These are phyloP conservation scores for Hucho hucho DNA, from an alignment of 2,113 vertebrate species.

Conservation along the genomic window DNA sequence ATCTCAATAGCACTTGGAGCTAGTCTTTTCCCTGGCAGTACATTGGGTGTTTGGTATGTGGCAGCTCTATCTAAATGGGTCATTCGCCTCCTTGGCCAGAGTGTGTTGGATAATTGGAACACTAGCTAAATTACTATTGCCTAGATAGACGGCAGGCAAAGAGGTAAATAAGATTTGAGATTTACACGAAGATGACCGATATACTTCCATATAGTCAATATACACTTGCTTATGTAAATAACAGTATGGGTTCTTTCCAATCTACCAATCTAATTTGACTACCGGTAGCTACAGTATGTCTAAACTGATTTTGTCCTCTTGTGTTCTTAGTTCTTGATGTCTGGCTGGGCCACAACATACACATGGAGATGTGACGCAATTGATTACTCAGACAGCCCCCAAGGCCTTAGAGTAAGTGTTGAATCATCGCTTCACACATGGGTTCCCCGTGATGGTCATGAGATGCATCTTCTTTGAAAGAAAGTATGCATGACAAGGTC, in stretches of 20 bases:
- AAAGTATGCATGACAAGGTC: too few species aligned
- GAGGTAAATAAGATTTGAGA: too few species aligned
- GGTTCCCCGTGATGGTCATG: too few species aligned
- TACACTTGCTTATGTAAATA: too few species aligned
- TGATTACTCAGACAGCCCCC: constrained; percentile 85
- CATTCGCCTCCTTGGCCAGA: neutral
- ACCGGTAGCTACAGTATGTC: neutral
- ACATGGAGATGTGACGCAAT: constrained; percentile 91
- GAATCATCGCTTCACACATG: neutral
- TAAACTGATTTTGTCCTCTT: constrained; percentile 1
- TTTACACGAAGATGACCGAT: too few species aligned
- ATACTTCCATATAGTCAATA: too few species aligned
- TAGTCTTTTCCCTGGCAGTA: neutral
- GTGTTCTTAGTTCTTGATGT: constrained; percentile 88
- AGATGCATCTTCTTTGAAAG: neutral
- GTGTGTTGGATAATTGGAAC: neutral
- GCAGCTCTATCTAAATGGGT: neutral
- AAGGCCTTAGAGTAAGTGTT: constrained; percentile 84
- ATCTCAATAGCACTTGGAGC: neutral
- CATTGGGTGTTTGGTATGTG: neutral
- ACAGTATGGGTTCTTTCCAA: neutral
- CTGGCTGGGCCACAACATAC: constrained; percentile 91
- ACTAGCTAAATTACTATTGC: neutral
- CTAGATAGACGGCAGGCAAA: too few species aligned
- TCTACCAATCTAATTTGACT: too few species aligned